Evolutionary conservation across 1,140 invertebrate species (phyloP).

Genomic region (Drosophila quadrilineata): DNA sequence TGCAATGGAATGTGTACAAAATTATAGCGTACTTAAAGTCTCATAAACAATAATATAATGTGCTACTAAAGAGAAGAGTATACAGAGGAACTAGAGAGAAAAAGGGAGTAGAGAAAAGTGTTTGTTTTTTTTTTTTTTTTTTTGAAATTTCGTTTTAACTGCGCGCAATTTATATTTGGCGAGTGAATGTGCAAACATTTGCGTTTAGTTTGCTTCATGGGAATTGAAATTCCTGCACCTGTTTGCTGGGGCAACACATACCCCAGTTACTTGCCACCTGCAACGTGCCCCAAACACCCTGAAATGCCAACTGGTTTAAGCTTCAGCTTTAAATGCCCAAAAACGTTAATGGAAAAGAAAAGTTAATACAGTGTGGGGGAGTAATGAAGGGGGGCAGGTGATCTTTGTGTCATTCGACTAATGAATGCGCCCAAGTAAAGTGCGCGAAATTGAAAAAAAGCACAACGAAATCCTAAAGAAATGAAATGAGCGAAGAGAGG

Average conservation of each 20-base stretch:
- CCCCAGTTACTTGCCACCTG: too few relatives aligned
- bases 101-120: too few relatives aligned
- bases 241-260: too few relatives aligned
- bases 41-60: too few relatives aligned
- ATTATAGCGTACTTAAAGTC: too few relatives aligned
- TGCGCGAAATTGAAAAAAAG: slow-evolving; percentile 47
- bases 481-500: neutral
- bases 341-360: slow-evolving; percentile 28
- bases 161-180: slow-evolving; percentile 22
- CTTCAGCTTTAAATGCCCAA: slow-evolving; percentile 28
- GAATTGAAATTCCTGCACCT: slow-evolving; percentile 31
- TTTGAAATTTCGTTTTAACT: slow-evolving; percentile 12
- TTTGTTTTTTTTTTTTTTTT: too few relatives aligned
- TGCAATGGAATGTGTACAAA: too few relatives aligned
- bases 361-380: slow-evolving; percentile 18
- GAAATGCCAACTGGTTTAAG: too few relatives aligned
- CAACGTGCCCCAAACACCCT: too few relatives aligned
- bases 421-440: slow-evolving; percentile 68
- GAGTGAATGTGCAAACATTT: slow-evolving; percentile 30
- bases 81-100: too few relatives aligned
- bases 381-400: neutral
- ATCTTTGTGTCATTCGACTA: slow-evolving; percentile 67
- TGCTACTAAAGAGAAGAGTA: too few relatives aligned
- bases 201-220: slow-evolving; percentile 22
- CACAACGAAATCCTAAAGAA: slow-evolving; percentile 16